Evolutionary conservation across 2,113 vertebrate species (phyloP), one percentile per base, ranked within the genome.

Genomic region (Ciconia stormi): DNA sequence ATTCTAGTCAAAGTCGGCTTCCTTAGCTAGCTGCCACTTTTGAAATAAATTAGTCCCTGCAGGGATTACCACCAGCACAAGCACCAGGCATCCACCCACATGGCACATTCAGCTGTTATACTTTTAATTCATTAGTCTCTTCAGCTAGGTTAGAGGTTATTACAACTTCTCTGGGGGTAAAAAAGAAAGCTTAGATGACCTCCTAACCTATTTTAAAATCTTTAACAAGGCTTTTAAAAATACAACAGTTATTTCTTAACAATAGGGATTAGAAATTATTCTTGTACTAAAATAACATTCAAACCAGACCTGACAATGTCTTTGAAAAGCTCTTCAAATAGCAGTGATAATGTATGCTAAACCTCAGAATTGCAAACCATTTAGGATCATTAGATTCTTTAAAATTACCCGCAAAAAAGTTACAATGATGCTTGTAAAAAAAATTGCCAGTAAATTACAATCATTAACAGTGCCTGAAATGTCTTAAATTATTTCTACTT

Each of bases 71-170:
- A 79, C 44, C 61, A 91, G 87, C 77, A 83, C 1, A 19, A 92
- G 59, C 61, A 95, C 50, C 52, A 94, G 59, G 42, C 87, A 87
- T 38, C 83, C 73, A n/a, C 82, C 88, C 80, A 89, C 73, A 22
- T 0, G 3, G n/a, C 47, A 40, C 76, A 91, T 90, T 97, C 59
- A 95, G 76, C 50, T 74, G 63, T 87, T 90, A 59, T 4, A 38
- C 42, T 97, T 95, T 55, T 88, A 95, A 97, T 97, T 96, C 52
- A 49, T 92, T 74, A 86, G 65, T 93, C 82, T 70, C 93, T 91
- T 61, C 65, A 95, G 29, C 23, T 90, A 70, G 82, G 91, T 95
- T 96, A 97, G 90, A 87, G 42, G 27, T 96, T 97, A 96, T 74
- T 93, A 86, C 89, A 97, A 69, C 86, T 53, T 95, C 76, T 92